Conservation (phyloP, 1,140 invertebrate genomes). For the Brachionus plicatilis region DNA sequence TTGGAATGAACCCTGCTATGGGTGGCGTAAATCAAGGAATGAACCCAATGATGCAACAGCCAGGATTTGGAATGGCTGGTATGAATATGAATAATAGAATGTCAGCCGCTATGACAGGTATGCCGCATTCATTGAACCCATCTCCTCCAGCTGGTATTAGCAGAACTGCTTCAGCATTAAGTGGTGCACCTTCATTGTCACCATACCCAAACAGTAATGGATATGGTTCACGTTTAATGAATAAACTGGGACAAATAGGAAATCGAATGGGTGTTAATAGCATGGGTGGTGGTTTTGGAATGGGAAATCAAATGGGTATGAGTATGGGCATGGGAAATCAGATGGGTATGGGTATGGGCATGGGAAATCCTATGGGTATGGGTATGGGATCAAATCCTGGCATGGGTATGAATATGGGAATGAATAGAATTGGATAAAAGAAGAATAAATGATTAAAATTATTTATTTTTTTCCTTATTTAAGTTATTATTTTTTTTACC, state of each 20-base stretch:
- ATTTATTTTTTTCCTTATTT: neutral
- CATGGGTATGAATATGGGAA: neutral
- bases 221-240: neutral
- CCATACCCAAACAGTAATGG: neutral
- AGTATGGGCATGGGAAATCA: neutral
- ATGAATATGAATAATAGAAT: neutral
- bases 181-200: neutral
- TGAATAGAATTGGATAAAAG: neutral
- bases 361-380: slow-evolving; percentile 1
- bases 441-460: neutral
- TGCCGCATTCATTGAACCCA: neutral
- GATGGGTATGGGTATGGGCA: neutral
- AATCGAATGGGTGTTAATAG: slow-evolving; percentile 8
- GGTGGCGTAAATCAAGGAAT: neutral
- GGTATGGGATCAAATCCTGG: neutral
- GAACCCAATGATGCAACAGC: neutral
- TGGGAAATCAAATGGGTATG: neutral
- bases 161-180: slow-evolving; percentile 15
- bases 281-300: neutral
- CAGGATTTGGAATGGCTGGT: neutral
- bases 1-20: neutral
- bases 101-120: neutral
- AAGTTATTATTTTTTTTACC: neutral
- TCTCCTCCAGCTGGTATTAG: neutral
- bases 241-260: slow-evolving; percentile 6